Base-by-base conservation (phyloP, 2,113 vertebrate species). In the Anhinga anhinga region DNA sequence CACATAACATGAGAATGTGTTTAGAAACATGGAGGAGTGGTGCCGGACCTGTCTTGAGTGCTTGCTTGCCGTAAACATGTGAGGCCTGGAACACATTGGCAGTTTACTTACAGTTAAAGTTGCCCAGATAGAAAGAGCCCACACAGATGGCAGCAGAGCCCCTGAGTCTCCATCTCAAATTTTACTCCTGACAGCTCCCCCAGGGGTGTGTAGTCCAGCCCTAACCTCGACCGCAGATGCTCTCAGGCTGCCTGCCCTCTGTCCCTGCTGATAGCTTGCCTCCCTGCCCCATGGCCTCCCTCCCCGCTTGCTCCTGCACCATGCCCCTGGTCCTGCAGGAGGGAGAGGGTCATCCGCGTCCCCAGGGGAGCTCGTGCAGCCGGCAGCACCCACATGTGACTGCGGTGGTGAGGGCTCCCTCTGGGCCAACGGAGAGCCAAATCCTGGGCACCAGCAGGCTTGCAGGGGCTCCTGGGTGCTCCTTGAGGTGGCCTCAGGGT, bases 351-450 rank as follows among this genome's bases (percentile, higher is more conserved):
- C 44, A 50, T 26, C 56, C 29, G 6, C 1, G 1, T 61, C 26
- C 20, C 20, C 9, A 10, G 2, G 42, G 45, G 29, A 85, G 42
- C 38, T 76, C 2, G 2, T 44, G 36, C 55, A 70, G 55, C 59
- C 13, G 15, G 25, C 34, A 53, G 25, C 56, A 62, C 16, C 45
- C 20, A 0, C 34, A 13, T 1, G 0, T 0, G 44, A 11, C 38
- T 65, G 16, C 14, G 1, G 13, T 10, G 26, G 4, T 42, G 25
- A 56, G 27, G 15, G 11, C 11, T 79, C 42, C 45, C 65, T 71
- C 44, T 27, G 34, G 49, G 47, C 21, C 5, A 5, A 10, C 4
- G 26, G 45, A 76, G 9, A 45, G 52, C 32, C 87, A 81, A 90
- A 20, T 47, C 36, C 34, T 25, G 53, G 22, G 45, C 36, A 42